Evolutionary conservation across 2,113 vertebrate species (phyloP), one percentile per base, ranked within the genome.

Genomic region (Alaudala cheleensis): DNA sequence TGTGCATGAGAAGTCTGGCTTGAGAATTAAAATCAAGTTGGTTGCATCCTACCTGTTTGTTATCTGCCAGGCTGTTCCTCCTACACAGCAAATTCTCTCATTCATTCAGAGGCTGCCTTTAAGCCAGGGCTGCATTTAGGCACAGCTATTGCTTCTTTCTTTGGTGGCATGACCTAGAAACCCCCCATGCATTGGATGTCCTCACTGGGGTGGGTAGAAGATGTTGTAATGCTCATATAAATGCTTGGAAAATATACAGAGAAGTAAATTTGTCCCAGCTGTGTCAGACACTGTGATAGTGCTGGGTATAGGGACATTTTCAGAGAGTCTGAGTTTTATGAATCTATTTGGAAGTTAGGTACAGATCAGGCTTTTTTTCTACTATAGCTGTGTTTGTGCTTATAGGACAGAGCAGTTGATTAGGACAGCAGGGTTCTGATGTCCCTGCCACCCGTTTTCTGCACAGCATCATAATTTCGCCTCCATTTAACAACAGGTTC

Each of bases 401-500:
- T 66, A 50, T 16, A 58, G 73, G 39, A 65, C 14, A 49, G 64
- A 45, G 19, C 28, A 25, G 37, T 23, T 37, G 23, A 34, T 73
- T 45, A 91, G 54, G 54, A 70, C 50, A 92, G 28, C 51, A 84
- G 23, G 18, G 24, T 58, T 89, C 39, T 65, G n/a, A 25, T 5
- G 3, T 49, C 22, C 23, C 37, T 6, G 3, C 28, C 54, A 86
- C 42, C 10, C 12, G 0, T 61, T 78, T 92, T 86, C 67, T 40
- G 8, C 42, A 61, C 50, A 54, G 18, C 42, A 58, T 54, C 64
- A 80, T 77, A 22, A 80, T 83, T 86, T 92, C 42, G 70, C n/a
- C 91, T 88, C 37, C 28, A 11, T 69, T 83, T 64, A 86, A 86
- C 79, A 71, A 58, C 67, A 86, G 91, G 77, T 88, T 93, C 86